Evolutionary conservation across 2,888 invertebrate genomes (phyloP), one percentile per base, ranked within the genome.

Genomic region (Antitype chi): DNA sequence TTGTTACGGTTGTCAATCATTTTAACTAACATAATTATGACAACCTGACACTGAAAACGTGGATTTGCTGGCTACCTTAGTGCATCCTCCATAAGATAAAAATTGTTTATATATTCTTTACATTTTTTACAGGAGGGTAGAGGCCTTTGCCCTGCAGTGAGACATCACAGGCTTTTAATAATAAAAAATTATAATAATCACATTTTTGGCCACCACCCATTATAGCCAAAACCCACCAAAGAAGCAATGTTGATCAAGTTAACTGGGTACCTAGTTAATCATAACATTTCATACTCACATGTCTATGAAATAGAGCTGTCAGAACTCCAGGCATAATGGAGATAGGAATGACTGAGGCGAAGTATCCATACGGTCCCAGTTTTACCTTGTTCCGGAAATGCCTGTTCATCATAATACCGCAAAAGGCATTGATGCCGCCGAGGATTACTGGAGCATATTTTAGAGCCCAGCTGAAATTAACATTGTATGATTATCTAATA

Each of bases 301-400:
- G 92, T 87, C 97, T 96, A 90, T 98, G 98, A 79, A 96, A 93
- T 8, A 97, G 7, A 47, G 96, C 89, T 13, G 97, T 94, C 25
- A 97, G 85, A 0, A 97, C 62, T 15, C 97, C 97, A 15, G 98
- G 98, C 89, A 98, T 92, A 11, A 97, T 82, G 60, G 97, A 95
- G 73, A 97, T 96, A 0, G 98, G 98, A 20, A 98, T 76, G 80
- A 97, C 97, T 0, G 97, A 97, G 0, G 98, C 94, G 0, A 97
- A 70, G 75, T 96, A 95, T 0, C 98, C 98, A 91, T 96, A 97
- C 0, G 91, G 87, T 0, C 96, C 96, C 0, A 98, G 93, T 81
- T 97, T 97, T 7, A 98, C 90, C 89, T 97, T 98, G 0, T 85
- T 93, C 76, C 98, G 96, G 89, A 97, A 98, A 86, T 97, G 95